Evolutionary conservation across 1,140 invertebrate species (phyloP).

Genomic region (Cydia pomonella): DNA sequence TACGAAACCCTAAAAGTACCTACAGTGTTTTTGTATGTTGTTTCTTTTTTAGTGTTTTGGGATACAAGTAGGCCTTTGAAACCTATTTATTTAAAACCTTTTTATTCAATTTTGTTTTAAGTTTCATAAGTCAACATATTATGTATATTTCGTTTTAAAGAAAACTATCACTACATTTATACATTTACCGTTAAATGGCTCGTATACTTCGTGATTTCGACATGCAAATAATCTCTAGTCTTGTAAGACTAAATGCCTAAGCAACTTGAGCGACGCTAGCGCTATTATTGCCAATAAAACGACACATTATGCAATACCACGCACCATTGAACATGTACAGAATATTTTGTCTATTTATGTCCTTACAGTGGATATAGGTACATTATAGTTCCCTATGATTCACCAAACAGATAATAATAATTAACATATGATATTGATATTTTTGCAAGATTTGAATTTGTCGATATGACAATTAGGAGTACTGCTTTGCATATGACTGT

Average conservation of each 20-base stretch:
- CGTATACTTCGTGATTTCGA: background rate
- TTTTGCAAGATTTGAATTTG: background rate
- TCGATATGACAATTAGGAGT: background rate
- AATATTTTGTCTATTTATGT: constrained; percentile 7
- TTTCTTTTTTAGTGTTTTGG: too few species aligned
- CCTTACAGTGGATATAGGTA: constrained; percentile 47
- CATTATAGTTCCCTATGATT: constrained; percentile 2
- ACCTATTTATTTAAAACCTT: too few species aligned
- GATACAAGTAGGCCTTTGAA: too few species aligned
- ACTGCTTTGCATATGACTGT: too few species aligned
- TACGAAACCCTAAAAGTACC: too few species aligned
- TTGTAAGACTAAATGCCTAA: background rate
- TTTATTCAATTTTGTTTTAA: too few species aligned
- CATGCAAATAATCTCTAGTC: constrained; percentile 7
- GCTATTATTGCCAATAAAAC: constrained; percentile 65
- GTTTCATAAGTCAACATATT: too few species aligned
- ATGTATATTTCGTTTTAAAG: background rate
- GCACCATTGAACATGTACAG: constrained; percentile 58
- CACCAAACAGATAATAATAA: background rate
- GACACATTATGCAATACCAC: constrained; percentile 68
- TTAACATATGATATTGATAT: background rate
- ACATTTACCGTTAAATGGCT: background rate
- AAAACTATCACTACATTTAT: constrained; percentile 4
- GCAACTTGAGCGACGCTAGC: constrained; percentile 25
- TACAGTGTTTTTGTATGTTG: too few species aligned